Evolutionary conservation across 2,888 invertebrate genomes (phyloP), one percentile per base, ranked within the genome.

Genomic region (Doris montereyensis): DNA sequence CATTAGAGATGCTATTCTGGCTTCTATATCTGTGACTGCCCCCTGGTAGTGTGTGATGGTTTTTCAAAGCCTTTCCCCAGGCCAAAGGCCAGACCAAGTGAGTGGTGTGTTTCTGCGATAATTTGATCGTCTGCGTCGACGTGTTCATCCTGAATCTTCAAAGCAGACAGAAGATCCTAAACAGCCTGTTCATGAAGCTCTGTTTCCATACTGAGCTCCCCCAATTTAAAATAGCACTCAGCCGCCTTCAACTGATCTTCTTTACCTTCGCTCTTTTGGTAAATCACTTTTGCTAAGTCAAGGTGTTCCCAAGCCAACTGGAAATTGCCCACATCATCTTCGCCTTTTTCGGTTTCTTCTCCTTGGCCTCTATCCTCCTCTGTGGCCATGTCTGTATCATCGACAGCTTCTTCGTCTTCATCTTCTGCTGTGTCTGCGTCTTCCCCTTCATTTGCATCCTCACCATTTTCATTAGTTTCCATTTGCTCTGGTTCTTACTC

Each of bases 241-340:
- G 97, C 96, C 24, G 97, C 93, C 77, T 88, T 87, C 28, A 90
- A 76, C 77, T 88, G 87, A 41, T 87, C 85, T 79, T 88, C 89
- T 82, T 87, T 87, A 13, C 84, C 80, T 28, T 87, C 85, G 57
- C 87, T 86, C 83, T 88, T 89, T n/a, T 84, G 75, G 80, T 89
- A 95, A 72, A 97, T 97, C 80, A 95, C 93, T 88, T 96, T 96
- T 0, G 97, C 95, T 35, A 97, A 91, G 89, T 98, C 97, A 72
- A 98, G 93, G 87, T 96, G 95, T 93, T 99, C 98, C 98, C 98
- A 98, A 0, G 98, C 96, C 26, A 98, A 92, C 92, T 98, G 96
- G 76, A 97, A 93, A 83, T 93, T 93, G 57, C 91, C 92, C 72
- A 91, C 93, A 74, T 90, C 88, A 83, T 90, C 90, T n/a, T n/a